Evolutionary conservation across 2,797 vertebrate genomes (phyloP).

Genomic region (Eulemur rubriventer): DNA sequence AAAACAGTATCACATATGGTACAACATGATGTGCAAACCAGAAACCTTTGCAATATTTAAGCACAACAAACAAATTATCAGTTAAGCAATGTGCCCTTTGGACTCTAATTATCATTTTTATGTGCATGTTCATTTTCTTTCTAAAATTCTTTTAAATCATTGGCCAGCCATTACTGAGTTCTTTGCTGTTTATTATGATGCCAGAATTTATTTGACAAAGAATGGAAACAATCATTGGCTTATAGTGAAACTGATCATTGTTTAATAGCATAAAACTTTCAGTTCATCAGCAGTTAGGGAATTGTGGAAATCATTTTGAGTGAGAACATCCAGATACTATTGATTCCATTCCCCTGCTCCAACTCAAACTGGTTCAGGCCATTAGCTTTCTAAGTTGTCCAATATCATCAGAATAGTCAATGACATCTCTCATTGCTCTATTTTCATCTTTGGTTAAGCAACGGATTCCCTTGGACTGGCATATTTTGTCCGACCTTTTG

Average conservation of each 20-base stretch:
- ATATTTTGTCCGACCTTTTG: not conserved
- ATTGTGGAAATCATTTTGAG: not conserved
- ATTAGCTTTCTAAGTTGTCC: not conserved
- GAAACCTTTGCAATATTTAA: slow-evolving; percentile 62
- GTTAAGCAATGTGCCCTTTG: slow-evolving; percentile 52
- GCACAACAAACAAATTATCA: slow-evolving; percentile 47
- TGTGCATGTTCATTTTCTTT: slow-evolving; percentile 62
- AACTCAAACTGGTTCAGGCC: not conserved
- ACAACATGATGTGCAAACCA: not conserved
- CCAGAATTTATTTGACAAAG: not conserved
- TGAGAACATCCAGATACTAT: not conserved
- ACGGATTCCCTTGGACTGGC: not conserved
- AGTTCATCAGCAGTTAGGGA: not conserved
- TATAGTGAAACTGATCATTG: not conserved
- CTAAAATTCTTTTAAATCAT: slow-evolving; percentile 9
- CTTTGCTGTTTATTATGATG: not conserved
- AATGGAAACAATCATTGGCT: not conserved
- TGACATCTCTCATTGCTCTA: not conserved
- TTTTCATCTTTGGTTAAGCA: not conserved
- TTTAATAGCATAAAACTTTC: not conserved
- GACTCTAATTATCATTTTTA: slow-evolving; percentile 62
- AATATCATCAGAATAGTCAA: not conserved
- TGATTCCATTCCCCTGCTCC: not conserved
- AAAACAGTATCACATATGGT: slow-evolving; percentile 65
- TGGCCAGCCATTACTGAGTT: not conserved